Evolutionary conservation across 2,113 vertebrate species (phyloP).

Genomic region (Thomomys bottae): DNA sequence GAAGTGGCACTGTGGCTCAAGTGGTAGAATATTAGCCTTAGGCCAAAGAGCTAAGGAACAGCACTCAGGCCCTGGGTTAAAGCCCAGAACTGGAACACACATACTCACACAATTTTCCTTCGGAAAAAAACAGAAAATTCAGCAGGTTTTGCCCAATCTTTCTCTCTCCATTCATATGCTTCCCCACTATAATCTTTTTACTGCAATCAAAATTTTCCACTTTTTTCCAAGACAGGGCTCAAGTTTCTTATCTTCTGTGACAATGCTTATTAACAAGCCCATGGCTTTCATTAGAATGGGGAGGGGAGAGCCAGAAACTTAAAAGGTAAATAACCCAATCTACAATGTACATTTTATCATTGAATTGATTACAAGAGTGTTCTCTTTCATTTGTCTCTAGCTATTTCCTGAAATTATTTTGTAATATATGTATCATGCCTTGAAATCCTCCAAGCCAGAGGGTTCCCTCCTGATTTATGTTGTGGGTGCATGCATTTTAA

Average conservation of each 20-base stretch:
- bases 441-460: conserved; percentile 16
- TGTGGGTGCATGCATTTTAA: background rate
- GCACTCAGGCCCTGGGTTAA: too few relatives aligned
- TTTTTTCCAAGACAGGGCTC: conserved; percentile 6
- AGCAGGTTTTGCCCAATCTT: too few relatives aligned
- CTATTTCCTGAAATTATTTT: conserved; percentile 8
- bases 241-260: background rate
- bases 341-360: background rate
- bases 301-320: background rate
- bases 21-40: too few relatives aligned
- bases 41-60: too few relatives aligned
- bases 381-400: conserved; percentile 9
- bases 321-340: background rate
- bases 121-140: too few relatives aligned
- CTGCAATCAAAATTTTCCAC: background rate
- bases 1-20: too few relatives aligned
- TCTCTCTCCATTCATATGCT: too few relatives aligned
- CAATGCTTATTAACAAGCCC: conserved; percentile 5
- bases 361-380: conserved; percentile 27
- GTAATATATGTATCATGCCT: background rate
- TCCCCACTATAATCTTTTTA: background rate
- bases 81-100: too few relatives aligned
- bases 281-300: background rate
- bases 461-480: background rate
- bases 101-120: too few relatives aligned